A percentile compares a stretch with the other conserved stretches of the same genome.
Conservation (phyloP, 2,797 vertebrate genomes). For the Semotilus atromaculatus region DNA sequence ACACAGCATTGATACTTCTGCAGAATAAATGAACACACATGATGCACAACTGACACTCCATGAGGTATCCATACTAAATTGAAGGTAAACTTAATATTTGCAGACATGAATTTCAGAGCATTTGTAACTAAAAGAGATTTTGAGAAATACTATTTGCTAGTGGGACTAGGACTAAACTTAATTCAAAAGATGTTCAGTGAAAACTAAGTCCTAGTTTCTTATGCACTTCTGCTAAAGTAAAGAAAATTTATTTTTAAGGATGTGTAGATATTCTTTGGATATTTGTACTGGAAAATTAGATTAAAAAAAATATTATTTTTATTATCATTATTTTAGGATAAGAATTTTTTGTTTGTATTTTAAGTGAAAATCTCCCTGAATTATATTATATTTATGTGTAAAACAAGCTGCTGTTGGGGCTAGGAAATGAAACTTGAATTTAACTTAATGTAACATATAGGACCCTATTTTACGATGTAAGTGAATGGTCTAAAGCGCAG, state of each 20-base stretch:
- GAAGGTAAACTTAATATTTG: background rate
- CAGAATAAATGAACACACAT: conserved; percentile 5
- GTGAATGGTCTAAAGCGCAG: no score
- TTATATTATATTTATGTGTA: background rate
- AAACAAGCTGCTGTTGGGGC: no score
- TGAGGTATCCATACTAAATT: background rate
- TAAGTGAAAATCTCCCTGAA: background rate
- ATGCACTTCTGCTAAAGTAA: background rate
- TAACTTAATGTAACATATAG: no score
- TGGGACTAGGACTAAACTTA: background rate
- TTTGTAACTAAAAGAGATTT: background rate
- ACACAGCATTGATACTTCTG: conserved; percentile 6
- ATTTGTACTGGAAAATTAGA: background rate
- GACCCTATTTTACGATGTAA: no score
- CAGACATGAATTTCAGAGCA: background rate
- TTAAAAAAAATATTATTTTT: background rate
- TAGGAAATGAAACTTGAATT: no score
- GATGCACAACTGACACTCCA: background rate
- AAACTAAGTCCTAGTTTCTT: background rate
- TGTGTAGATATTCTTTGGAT: no score
- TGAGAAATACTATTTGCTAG: background rate
- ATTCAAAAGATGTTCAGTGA: background rate
- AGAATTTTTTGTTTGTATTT: background rate
- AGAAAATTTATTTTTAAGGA: background rate
- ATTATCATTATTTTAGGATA: background rate